Conservation (phyloP, 2,888 invertebrate genomes). For the Anoplius nigerrimus region DNA sequence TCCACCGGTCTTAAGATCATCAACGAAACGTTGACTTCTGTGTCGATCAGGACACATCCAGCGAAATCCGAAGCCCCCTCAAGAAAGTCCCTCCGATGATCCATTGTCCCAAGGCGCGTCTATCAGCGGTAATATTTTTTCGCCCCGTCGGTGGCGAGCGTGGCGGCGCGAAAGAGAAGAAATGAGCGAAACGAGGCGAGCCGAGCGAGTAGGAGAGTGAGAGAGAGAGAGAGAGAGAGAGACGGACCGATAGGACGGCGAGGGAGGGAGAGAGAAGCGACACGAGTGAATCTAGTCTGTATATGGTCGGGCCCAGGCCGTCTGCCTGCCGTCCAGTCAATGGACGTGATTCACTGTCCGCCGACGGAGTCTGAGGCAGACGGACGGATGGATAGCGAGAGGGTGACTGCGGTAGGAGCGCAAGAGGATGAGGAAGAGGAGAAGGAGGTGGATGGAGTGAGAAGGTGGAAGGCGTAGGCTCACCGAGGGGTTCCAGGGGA, state of each 20-base stretch:
- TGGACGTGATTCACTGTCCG: constrained; percentile 68
- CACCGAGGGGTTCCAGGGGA: constrained; percentile 2
- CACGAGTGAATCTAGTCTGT: constrained; percentile 70
- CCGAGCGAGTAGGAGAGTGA: neutral
- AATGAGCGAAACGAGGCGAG: neutral
- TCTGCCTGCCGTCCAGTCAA: constrained; percentile 66
- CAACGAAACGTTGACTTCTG: too few relatives aligned
- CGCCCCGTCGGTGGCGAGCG: too few relatives aligned
- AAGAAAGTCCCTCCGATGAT: neutral
- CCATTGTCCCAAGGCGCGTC: too few relatives aligned
- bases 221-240: constrained; percentile 19
- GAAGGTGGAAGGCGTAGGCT: constrained; percentile 24
- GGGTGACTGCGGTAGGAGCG: constrained; percentile 30
- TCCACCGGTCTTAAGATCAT: too few relatives aligned
- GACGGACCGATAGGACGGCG: constrained; percentile 15
- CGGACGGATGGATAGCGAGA: constrained; percentile 21
- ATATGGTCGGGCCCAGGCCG: constrained; percentile 66
- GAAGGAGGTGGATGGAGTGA: constrained; percentile 34
- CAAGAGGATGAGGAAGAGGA: constrained; percentile 19
- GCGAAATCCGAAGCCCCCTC: neutral
- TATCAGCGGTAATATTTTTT: too few relatives aligned
- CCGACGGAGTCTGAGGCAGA: constrained; percentile 46
- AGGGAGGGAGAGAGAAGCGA: neutral
- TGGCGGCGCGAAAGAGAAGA: neutral
- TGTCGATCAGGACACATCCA: too few relatives aligned